phyloP scores from a whole-genome alignment of 2,113 vertebrate genomes.

The Mustela lutreola region DNA sequence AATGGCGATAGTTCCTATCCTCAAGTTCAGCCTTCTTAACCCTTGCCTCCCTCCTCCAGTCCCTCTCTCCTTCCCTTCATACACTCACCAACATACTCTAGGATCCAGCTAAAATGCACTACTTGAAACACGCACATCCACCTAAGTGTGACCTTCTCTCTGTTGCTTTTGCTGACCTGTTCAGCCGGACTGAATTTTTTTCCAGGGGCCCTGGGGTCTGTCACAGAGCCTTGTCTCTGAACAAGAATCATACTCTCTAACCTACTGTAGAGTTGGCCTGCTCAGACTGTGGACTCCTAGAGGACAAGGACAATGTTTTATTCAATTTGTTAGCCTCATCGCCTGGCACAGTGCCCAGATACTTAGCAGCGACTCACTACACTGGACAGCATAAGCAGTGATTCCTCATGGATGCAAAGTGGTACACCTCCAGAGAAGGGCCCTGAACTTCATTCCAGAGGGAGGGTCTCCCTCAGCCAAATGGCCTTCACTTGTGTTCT shows the following conservation, averaged over 20 bases:
- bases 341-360: neutral
- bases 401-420: neutral
- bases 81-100: neutral
- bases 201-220: neutral
- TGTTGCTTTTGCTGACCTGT: neutral
- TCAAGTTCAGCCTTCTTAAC: neutral
- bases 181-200: neutral
- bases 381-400: neutral
- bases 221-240: neutral
- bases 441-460: neutral
- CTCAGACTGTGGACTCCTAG: neutral
- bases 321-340: neutral
- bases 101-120: neutral
- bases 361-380: neutral
- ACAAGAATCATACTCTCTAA: neutral
- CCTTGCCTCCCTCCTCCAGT: neutral
- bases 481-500: rapidly evolving
- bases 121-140: neutral
- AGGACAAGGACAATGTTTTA: neutral
- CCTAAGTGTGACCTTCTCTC: neutral
- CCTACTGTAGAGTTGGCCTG: neutral
- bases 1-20: neutral
- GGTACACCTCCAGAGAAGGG: neutral
- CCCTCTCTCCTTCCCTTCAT: neutral
- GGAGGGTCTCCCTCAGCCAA: neutral